Evolutionary conservation across 30 jellyfish, hydroid and myxozoan genomes (phyloP).

Genomic region (Aurelia aurita complex sp. Pacific): DNA sequence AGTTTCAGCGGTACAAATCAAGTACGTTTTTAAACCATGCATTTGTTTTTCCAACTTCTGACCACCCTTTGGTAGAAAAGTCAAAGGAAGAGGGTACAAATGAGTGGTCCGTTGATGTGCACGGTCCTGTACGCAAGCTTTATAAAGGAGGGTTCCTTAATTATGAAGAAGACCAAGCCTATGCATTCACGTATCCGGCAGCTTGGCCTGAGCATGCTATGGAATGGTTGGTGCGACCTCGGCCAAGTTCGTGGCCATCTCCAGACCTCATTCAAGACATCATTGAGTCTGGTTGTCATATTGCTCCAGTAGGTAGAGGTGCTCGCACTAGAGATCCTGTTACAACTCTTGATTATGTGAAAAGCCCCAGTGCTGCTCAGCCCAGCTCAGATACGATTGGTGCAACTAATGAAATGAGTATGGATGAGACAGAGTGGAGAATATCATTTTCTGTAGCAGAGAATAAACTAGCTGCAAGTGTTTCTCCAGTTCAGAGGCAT

Average conservation of each 20-base stretch:
- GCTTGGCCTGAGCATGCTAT: constrained; percentile 58
- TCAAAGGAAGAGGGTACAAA: not conserved
- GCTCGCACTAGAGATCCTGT: constrained; percentile 20
- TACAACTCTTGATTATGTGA: constrained; percentile 27
- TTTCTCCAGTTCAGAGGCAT: constrained; percentile 50
- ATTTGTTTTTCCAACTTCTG: constrained; percentile 10
- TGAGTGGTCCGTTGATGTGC: constrained; percentile 2
- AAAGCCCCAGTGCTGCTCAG: constrained; percentile 13
- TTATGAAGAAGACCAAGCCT: constrained; percentile 18
- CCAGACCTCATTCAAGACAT: constrained; percentile 36
- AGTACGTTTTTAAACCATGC: constrained; percentile 19
- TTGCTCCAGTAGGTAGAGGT: constrained; percentile 60
- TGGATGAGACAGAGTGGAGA: constrained; percentile 50
- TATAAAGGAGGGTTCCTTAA: constrained; percentile 2
- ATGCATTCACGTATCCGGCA: constrained; percentile 40
- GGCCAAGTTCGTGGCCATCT: constrained; percentile 35
- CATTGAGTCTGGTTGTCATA: constrained; percentile 43
- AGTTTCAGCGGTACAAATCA: constrained; percentile 22
- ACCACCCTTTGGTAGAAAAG: not conserved
- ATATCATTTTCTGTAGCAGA: constrained; percentile 51
- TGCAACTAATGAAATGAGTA: not conserved
- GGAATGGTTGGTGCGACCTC: constrained; percentile 48
- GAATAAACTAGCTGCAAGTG: constrained; percentile 32
- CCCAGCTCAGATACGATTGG: not conserved
- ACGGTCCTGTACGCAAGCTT: constrained; percentile 49